Base-by-base conservation (phyloP, 1,140 invertebrate genomes). In the Bursaphelenchus mucronatus region DNA sequence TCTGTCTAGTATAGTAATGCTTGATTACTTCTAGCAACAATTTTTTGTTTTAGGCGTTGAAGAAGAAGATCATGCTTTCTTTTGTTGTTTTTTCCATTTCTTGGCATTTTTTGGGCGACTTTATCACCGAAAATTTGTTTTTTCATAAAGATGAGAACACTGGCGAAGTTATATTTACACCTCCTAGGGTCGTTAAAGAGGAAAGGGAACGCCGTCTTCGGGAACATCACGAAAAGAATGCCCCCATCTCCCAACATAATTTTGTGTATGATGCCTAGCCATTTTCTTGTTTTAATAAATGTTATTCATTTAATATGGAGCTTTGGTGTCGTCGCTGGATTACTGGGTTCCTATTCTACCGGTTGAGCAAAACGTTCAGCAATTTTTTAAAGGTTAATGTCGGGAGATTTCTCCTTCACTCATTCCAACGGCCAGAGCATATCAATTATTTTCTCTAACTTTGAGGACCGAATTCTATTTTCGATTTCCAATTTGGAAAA, bases 1-100 rank as follows among this genome's bases (percentile, higher is more conserved):
- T 50, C 5, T 19, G 15, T 5, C 1, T 50, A 17, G 15, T 5
- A 5, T 50, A 15, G 1, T 50, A n/a, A 1, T 59, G 58, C n/a
- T 15, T 58, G 10, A 17, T 50, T n/a, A 17, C 10, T 58, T 58
- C 19, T 15, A n/a, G n/a, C n/a, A 8, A 11, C 19, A 21, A 15
- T 55, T 10, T 43, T 44, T 49, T n/a, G 45, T 76, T 75, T 72
- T 54, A 75, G 74, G 19, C 61, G 10, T 55, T 66, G 62, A 65
- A 74, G 54, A 41, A 61, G 15, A 56, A 64, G 45, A 44, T 75
- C 17, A 63, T 75, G 40, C 39, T 67, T 10, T 67, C 66, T 13
- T 75, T 75, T 64, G 66, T 64, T 63, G 39, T 75, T 15, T 75
- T 75, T 61, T 75, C 69, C 49, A 56, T 65, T 51, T 66, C 61